A percentile compares a stretch with the other conserved stretches of the same genome.
These are phyloP conservation scores for Ursus arctos DNA, from an alignment of 2,113 vertebrate genomes.

Conservation along the genomic window DNA sequence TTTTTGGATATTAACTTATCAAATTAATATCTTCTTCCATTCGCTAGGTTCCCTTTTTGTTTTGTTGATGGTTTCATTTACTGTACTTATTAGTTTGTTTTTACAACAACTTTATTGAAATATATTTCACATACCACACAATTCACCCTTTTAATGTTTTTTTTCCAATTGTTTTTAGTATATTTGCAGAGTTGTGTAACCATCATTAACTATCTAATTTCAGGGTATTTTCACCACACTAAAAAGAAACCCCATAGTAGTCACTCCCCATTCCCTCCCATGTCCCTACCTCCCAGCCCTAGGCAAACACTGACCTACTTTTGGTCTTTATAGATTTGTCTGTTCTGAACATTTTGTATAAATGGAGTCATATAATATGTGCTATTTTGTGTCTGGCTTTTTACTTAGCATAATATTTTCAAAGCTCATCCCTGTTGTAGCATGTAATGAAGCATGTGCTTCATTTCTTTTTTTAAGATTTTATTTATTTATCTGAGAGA, in stretches of 20 bases:
- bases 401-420: conserved; percentile 40
- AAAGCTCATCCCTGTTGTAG: background rate
- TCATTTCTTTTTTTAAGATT: background rate
- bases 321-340: background rate
- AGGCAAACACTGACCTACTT: background rate
- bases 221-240: background rate
- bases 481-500: too few relatives aligned
- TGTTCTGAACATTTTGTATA: background rate
- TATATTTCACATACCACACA: background rate
- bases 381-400: background rate
- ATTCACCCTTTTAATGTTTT: background rate
- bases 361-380: background rate
- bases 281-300: background rate
- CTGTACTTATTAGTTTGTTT: background rate
- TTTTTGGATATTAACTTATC: background rate
- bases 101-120: background rate
- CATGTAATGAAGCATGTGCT: background rate
- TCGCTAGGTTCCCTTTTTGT: background rate
- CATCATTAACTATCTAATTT: conserved; percentile 10
- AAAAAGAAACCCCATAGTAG: background rate
- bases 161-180: background rate
- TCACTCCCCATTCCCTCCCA: background rate
- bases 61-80: background rate
- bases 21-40: background rate
- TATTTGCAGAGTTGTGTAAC: background rate